phyloP scores from a whole-genome alignment of 2,797 vertebrate genomes.

The Balearica regulorum region DNA sequence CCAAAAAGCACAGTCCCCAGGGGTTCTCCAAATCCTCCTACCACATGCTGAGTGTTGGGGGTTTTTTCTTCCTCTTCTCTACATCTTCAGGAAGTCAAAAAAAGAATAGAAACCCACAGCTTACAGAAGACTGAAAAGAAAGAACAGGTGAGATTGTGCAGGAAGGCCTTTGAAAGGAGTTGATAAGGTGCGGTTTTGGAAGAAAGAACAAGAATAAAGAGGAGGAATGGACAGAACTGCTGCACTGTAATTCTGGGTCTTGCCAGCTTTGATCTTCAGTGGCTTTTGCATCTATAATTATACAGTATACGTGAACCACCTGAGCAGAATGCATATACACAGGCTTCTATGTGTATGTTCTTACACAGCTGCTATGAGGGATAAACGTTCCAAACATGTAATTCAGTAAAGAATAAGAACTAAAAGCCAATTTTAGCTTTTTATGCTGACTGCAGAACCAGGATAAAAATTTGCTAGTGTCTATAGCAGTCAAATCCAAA shows the following conservation, averaged over 20 bases:
- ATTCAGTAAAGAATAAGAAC: background rate
- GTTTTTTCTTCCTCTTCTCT: background rate
- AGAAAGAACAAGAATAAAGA: background rate
- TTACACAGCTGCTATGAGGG: background rate
- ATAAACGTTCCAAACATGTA: background rate
- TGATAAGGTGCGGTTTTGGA: background rate
- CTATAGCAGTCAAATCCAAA: background rate
- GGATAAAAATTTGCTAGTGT: background rate
- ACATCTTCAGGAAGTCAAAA: background rate
- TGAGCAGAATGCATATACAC: background rate
- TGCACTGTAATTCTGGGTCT: background rate
- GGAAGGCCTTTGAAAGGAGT: background rate
- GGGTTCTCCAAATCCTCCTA: background rate
- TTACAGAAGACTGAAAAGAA: background rate
- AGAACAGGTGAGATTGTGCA: background rate
- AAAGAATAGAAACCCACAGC: background rate
- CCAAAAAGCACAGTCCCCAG: background rate
- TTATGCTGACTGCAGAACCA: background rate
- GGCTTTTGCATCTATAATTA: background rate
- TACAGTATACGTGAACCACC: background rate
- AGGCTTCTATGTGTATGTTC: background rate
- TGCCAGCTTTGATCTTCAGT: background rate
- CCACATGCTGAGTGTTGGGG: background rate
- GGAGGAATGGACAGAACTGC: background rate
- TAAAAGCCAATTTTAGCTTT: background rate